Conservation (phyloP, 2,888 invertebrate species). For the Hetaerina titia region DNA sequence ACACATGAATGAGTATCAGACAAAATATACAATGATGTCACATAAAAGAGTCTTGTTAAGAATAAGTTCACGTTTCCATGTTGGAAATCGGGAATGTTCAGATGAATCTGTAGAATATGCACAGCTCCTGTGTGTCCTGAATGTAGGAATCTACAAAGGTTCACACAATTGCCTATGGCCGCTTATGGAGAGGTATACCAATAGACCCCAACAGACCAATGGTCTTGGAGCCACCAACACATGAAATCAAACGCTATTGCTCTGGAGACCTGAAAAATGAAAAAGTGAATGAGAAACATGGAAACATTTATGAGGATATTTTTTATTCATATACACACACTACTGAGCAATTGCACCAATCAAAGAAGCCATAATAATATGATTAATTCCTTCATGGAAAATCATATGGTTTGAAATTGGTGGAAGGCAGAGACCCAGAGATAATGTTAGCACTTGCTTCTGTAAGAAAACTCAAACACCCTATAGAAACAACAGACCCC, state of each 20-base stretch:
- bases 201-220: background rate
- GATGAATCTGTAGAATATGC: background rate
- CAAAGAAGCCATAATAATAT: too few relatives aligned
- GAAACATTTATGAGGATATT: background rate
- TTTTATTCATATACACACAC: too few relatives aligned
- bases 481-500: too few relatives aligned
- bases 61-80: background rate
- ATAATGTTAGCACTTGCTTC: too few relatives aligned
- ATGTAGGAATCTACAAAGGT: background rate
- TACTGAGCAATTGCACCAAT: too few relatives aligned
- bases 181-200: background rate
- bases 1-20: slow-evolving; percentile 22
- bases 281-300: background rate
- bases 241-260: background rate
- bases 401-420: too few relatives aligned
- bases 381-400: too few relatives aligned
- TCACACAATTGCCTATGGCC: background rate
- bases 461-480: too few relatives aligned
- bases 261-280: background rate
- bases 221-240: background rate
- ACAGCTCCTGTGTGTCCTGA: background rate
- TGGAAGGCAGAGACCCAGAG: too few relatives aligned
- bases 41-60: background rate
- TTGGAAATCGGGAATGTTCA: background rate
- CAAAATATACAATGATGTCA: slow-evolving; percentile 21